A percentile compares a stretch with the other conserved stretches of the same genome.
Conservation (phyloP, 2,113 vertebrate genomes). For the Crotalus horridus region DNA sequence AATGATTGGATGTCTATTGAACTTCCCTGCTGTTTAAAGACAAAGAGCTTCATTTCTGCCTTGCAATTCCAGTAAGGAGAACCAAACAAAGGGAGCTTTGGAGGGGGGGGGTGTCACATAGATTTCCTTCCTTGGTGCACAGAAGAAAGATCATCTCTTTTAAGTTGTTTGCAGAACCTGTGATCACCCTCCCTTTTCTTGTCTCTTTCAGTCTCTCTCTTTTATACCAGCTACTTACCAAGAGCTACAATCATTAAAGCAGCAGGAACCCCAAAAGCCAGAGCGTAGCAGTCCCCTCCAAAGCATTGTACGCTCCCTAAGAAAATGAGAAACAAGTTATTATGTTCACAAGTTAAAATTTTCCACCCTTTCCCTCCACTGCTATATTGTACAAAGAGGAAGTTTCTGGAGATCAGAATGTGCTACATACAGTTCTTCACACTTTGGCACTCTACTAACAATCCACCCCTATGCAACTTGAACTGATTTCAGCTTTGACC, state of each 20-base stretch:
- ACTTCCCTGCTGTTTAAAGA: background rate
- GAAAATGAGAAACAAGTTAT: constrained; percentile 29
- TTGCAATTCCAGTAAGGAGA: background rate
- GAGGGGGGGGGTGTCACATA: too few species aligned
- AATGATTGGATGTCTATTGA: background rate
- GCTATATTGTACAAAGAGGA: background rate
- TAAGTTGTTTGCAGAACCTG: background rate
- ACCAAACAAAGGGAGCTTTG: background rate
- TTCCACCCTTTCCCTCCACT: background rate
- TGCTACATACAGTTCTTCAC: too few species aligned
- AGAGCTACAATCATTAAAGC: constrained; percentile 87
- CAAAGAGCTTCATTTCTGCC: background rate
- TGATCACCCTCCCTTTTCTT: background rate
- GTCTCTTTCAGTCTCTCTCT: background rate
- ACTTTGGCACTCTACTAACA: background rate
- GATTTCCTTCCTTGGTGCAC: background rate
- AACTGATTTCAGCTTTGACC: background rate
- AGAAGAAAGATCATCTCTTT: background rate
- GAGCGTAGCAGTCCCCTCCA: constrained; percentile 87
- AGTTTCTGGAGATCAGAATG: background rate
- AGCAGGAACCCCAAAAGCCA: constrained; percentile 95
- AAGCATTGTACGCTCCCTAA: constrained; percentile 93
- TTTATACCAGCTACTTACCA: constrained; percentile 73
- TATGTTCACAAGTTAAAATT: background rate
- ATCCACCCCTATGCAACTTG: background rate